A percentile compares a stretch with the other conserved stretches of the same genome.
These are phyloP conservation scores for Camelus bactrianus DNA, from an alignment of 2,113 vertebrate genomes.

Conservation along the genomic window DNA sequence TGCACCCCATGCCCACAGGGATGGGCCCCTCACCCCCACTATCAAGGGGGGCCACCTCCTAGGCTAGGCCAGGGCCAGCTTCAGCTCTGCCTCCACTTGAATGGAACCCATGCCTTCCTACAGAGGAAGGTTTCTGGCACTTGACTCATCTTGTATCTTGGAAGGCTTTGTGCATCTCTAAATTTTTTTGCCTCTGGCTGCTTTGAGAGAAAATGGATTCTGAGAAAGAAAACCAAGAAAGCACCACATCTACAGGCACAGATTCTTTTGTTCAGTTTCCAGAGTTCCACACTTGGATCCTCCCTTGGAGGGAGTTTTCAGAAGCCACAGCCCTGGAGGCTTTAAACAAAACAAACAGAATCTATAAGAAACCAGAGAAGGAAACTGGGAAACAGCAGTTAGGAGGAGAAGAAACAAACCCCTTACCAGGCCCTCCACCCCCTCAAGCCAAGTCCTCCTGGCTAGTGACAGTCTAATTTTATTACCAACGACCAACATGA, in stretches of 20 bases:
- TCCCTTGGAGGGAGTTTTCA: conserved; percentile 23
- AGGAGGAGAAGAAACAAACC: conserved; percentile 8
- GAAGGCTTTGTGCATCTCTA: neutral
- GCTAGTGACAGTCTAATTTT: neutral
- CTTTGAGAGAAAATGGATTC: conserved; percentile 24
- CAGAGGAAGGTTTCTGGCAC: neutral
- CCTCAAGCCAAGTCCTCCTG: neutral
- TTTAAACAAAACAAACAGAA: conserved; percentile 44
- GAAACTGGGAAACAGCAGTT: neutral
- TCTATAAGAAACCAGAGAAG: neutral
- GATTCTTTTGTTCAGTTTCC: conserved; percentile 9
- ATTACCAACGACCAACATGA: neutral
- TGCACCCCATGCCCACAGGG: neutral
- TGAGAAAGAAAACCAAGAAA: conserved; percentile 54
- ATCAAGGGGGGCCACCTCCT: neutral
- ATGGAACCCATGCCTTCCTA: neutral
- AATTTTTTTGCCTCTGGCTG: neutral
- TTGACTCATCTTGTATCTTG: conserved; percentile 49
- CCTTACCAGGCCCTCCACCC: neutral
- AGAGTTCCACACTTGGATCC: neutral
- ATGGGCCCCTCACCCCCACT: neutral
- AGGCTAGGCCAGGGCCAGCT: conserved; percentile 31
- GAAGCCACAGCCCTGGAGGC: neutral
- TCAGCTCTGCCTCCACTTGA: conserved; percentile 44
- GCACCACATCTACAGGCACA: neutral